A percentile compares a stretch with the other conserved stretches of the same genome.
Conservation (phyloP, 2,888 invertebrate genomes). For the Diabrotica balteata region DNA sequence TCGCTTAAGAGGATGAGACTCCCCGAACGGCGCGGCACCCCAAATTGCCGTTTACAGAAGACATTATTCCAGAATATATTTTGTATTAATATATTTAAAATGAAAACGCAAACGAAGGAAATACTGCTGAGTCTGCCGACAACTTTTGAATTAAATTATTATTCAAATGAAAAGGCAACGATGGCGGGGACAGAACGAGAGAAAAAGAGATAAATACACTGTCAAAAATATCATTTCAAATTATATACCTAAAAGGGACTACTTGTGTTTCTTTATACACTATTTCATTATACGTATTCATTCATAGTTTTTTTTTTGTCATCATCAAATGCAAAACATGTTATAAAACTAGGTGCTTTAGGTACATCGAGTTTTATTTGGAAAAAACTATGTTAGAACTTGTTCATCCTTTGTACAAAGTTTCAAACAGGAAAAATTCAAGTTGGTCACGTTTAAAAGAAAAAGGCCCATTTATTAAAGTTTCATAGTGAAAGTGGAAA, state of each 20-base stretch:
- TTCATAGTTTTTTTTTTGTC: too few relatives aligned
- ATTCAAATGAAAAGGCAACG: slow-evolving; percentile 55
- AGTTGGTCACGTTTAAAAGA: not conserved
- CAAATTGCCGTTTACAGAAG: slow-evolving; percentile 43
- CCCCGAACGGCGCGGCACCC: slow-evolving; percentile 17
- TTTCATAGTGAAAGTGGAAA: not conserved
- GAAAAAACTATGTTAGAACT: not conserved
- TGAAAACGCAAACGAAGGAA: slow-evolving; percentile 52
- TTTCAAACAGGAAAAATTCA: not conserved
- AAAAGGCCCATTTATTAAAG: not conserved
- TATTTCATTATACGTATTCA: too few relatives aligned
- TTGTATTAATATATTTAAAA: slow-evolving; percentile 54
- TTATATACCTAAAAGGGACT: too few relatives aligned
- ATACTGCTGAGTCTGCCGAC: slow-evolving; percentile 48
- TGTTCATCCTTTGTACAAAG: not conserved
- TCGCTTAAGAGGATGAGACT: slow-evolving; percentile 6
- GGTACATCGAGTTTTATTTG: not conserved
- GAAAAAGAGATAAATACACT: slow-evolving; percentile 22
- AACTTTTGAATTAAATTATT: slow-evolving; percentile 56
- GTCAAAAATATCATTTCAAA: not conserved
- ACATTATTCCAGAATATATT: slow-evolving; percentile 49
- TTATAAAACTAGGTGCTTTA: not conserved
- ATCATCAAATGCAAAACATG: not conserved
- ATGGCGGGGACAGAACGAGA: slow-evolving; percentile 38
- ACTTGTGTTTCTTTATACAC: too few relatives aligned